A percentile compares a stretch with the other conserved stretches of the same genome.
phyloP scores from a whole-genome alignment of 1,140 invertebrate genomes.

The Drosophila willistoni region DNA sequence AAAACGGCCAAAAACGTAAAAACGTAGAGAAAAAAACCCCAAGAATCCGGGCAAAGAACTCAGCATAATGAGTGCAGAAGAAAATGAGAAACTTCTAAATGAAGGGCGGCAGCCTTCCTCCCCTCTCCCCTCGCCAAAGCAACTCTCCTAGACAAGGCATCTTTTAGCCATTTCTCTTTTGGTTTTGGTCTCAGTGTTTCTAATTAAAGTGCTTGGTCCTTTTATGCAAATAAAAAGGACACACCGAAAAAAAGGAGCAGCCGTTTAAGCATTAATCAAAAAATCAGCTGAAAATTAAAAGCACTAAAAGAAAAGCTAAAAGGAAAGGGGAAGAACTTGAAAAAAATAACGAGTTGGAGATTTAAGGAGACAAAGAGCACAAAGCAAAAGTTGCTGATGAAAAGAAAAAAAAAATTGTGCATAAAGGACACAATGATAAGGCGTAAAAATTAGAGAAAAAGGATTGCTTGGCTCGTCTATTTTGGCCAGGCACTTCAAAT shows the following conservation, averaged over 20 bases:
- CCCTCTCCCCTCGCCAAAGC: not conserved
- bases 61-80: slow-evolving; percentile 52
- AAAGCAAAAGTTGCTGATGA: slow-evolving; percentile 30
- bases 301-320: slow-evolving; percentile 23
- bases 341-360: slow-evolving; percentile 40
- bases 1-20: slow-evolving; percentile 48
- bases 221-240: slow-evolving; percentile 69
- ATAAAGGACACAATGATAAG: slow-evolving; percentile 4
- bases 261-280: slow-evolving; percentile 79
- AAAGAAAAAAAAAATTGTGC: not conserved
- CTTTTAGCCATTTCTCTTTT: slow-evolving; percentile 13
- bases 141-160: slow-evolving; percentile 21
- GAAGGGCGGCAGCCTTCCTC: slow-evolving; percentile 55
- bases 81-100: slow-evolving; percentile 57
- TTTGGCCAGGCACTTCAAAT: not conserved
- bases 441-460: slow-evolving; percentile 30
- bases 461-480: slow-evolving; percentile 53
- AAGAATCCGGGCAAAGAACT: slow-evolving; percentile 15
- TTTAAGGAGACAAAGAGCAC: slow-evolving; percentile 5
- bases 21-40: slow-evolving; percentile 5
- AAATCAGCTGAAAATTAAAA: slow-evolving; percentile 80
- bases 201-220: slow-evolving; percentile 71
- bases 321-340: slow-evolving; percentile 19
- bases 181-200: slow-evolving; percentile 33
- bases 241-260: slow-evolving; percentile 48